Base-by-base conservation (phyloP, 2,888 invertebrate species). In the Pollenia amentaria region DNA sequence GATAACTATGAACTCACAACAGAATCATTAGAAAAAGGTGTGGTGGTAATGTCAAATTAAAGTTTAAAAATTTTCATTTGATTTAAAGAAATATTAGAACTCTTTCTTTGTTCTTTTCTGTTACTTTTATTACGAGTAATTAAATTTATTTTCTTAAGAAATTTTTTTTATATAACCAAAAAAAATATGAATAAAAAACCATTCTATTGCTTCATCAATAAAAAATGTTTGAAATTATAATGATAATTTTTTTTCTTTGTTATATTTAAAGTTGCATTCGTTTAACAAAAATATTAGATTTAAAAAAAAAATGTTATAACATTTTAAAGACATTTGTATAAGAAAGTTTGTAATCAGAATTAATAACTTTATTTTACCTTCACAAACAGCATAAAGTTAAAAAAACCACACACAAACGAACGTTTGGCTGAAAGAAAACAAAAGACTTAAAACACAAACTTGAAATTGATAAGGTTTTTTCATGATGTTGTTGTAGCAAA, bases 381-480 rank as follows among this genome's bases (percentile, higher is more conserved):
- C 29, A 21, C 12, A 7, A 4, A 75, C 12, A n/a, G 40, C 40
- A 53, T 69, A 51, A 40, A 53, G 16, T 53, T 16, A 18, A 53
- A 7, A 69, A 72, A 46, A 40, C 8, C 42, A 38, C 51, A 9
- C 8, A 38, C 42, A 55, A 1, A n/a, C 8, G 4, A 29, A 29
- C 18, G 18, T 38, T 14, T 57, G n/a, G 44, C n/a, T 53, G 48
- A 48, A 60, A 64, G 12, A 86, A 29, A 83, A 79, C 79, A 86
- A 83, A 86, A 86, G 83, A 83, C 70, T 83, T 40, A 76, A 79
- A 40, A 64, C 38, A 83, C 79, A 86, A 83, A 83, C 86, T 83
- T 86, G 86, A 83, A 79, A 57, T 76, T 48, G 9, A 73, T 81
- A 46, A 75, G 2, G 42, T 76, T 69, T 53, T 18, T 40, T 1